phyloP scores from a whole-genome alignment of 2,888 invertebrate genomes.

The Stenichneumon culpator region DNA sequence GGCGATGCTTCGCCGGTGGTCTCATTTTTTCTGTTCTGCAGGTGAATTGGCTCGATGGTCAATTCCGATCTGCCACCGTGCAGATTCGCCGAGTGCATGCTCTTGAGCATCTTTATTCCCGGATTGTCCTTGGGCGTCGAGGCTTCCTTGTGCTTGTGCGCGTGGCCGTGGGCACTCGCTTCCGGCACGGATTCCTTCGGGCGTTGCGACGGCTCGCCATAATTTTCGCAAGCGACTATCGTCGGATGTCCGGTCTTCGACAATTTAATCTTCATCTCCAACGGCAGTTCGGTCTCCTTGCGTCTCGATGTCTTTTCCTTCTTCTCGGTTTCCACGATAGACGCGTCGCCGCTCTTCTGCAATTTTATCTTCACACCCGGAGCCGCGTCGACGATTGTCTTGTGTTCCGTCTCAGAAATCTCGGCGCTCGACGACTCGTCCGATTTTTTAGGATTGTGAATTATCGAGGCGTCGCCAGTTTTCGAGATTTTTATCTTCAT shows the following conservation, averaged over 20 bases:
- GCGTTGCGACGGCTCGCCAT: conserved; percentile 67
- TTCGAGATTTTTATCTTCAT: conserved; percentile 83
- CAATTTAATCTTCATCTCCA: conserved; percentile 82
- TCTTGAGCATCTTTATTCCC: conserved; percentile 74
- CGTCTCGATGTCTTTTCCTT: conserved; percentile 75
- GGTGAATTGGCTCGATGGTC: conserved; percentile 79
- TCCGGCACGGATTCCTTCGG: conserved; percentile 51
- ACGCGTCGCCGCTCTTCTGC: conserved; percentile 67
- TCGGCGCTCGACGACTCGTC: conserved; percentile 42
- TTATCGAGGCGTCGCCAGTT: conserved; percentile 80
- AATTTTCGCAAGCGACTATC: conserved; percentile 78
- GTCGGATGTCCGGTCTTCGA: conserved; percentile 83
- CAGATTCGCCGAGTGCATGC: conserved; percentile 72
- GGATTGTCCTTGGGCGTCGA: conserved; percentile 30
- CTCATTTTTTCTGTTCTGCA: conserved; percentile 70
- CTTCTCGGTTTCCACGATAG: conserved; percentile 73
- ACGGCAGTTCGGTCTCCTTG: conserved; percentile 71
- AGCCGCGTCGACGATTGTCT: conserved; percentile 27
- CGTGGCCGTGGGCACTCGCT: conserved; percentile 3
- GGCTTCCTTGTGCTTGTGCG: conserved; percentile 69
- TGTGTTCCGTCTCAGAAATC: conserved; percentile 64
- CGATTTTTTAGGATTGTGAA: conserved; percentile 57
- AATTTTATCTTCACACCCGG: conserved; percentile 53
- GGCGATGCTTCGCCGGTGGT: conserved; percentile 69
- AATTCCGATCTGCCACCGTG: conserved; percentile 77